Conservation (phyloP, 2,888 invertebrate genomes). For the Leptura quadrifasciata region DNA sequence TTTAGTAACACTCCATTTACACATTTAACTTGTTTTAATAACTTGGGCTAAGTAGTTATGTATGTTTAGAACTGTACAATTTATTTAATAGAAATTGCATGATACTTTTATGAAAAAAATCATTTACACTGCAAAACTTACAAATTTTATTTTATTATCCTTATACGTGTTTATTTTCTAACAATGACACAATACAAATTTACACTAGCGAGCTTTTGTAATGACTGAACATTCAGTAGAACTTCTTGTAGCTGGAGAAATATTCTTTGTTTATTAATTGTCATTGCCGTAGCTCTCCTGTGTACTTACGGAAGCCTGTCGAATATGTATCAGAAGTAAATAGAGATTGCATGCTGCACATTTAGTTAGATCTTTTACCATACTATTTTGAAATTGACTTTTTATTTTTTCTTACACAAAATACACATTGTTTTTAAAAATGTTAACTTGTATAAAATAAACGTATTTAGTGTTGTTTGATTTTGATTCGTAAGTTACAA, state of each 20-base stretch:
- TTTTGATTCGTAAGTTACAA: not conserved
- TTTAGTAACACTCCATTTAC: conserved; percentile 1
- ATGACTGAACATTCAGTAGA: not conserved
- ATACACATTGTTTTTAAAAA: not conserved
- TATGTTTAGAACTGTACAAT: not conserved
- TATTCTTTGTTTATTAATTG: not conserved
- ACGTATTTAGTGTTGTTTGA: conserved; percentile 9
- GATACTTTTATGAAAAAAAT: conserved; percentile 11
- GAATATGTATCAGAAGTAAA: conserved; percentile 14
- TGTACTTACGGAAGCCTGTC: conserved; percentile 2
- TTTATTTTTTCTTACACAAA: conserved; percentile 31
- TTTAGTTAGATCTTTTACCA: conserved; percentile 24
- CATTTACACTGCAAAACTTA: not conserved
- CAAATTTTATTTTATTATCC: not conserved
- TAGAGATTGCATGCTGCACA: conserved; percentile 34
- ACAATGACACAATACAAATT: not conserved
- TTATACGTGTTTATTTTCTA: not conserved
- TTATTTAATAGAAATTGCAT: conserved; percentile 27
- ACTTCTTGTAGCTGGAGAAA: not conserved
- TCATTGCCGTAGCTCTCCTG: conserved; percentile 13
- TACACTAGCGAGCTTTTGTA: conserved; percentile 18
- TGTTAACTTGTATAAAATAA: not conserved
- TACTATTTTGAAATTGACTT: conserved; percentile 24
- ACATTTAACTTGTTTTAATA: not conserved
- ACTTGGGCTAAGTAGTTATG: not conserved